Percentiles rank a stretch among this genome's conserved stretches.
phyloP scores from a whole-genome alignment of 2,888 invertebrate genomes.

The Sphaerophoria rueppellii region DNA sequence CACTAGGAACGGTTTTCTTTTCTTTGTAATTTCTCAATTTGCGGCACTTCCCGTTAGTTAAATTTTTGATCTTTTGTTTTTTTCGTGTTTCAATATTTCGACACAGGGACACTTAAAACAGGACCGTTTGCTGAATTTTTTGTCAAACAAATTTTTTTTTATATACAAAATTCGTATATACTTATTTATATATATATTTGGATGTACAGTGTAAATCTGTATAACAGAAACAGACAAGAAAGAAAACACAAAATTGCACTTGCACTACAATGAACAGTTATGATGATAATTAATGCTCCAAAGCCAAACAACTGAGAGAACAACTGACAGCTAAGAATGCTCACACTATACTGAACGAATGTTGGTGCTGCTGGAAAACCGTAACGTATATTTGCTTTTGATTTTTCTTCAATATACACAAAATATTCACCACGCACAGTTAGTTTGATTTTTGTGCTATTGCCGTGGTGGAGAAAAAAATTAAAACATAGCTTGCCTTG shows the following conservation, averaged over 20 bases:
- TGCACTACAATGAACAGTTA: constrained; percentile 70
- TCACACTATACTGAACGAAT: constrained; percentile 72
- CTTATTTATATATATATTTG: constrained; percentile 35
- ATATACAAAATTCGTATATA: constrained; percentile 59
- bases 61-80: constrained; percentile 21
- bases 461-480: background rate
- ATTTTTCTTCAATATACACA: constrained; percentile 53
- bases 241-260: constrained; percentile 70
- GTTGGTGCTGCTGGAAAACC: constrained; percentile 65
- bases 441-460: background rate
- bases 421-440: constrained; percentile 58
- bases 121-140: constrained; percentile 56
- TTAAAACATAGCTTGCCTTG: background rate
- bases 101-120: constrained; percentile 63
- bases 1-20: constrained; percentile 56
- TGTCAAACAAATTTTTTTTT: constrained; percentile 48
- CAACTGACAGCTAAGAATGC: constrained; percentile 70
- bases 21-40: constrained; percentile 6
- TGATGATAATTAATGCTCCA: constrained; percentile 38
- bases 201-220: constrained; percentile 62
- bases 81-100: constrained; percentile 12
- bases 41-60: constrained; percentile 44
- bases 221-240: constrained; percentile 66
- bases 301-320: constrained; percentile 47
- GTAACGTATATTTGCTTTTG: constrained; percentile 72